Evolutionary conservation across 2,797 vertebrate genomes (phyloP).

Genomic region (Gymnothorax javanicus): DNA sequence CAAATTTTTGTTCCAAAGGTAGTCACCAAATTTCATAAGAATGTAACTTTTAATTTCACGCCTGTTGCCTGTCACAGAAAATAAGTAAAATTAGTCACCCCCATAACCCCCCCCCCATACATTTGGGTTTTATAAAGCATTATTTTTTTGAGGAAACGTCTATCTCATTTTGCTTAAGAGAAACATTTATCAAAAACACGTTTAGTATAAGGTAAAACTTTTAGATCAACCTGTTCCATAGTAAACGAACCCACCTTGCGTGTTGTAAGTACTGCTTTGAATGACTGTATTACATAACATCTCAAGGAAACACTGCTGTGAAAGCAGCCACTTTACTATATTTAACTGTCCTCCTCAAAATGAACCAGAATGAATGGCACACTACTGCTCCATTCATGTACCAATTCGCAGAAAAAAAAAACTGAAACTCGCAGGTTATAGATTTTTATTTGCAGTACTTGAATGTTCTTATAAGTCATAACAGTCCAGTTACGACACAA

Average conservation of each 20-base stretch:
- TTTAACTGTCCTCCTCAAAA: not conserved
- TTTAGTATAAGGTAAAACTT: not conserved
- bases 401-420: not conserved
- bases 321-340: not conserved
- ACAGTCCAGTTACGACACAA: not conserved
- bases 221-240: not conserved
- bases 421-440: not conserved
- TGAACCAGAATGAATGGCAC: not conserved
- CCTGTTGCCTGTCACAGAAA: no score
- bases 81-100: no score
- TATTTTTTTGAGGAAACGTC: not conserved
- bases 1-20: not conserved
- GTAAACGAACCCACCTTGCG: not conserved
- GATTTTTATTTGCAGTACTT: not conserved
- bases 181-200: not conserved
- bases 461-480: not conserved
- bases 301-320: not conserved
- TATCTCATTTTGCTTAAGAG: not conserved
- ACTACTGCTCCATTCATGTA: not conserved
- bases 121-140: not conserved
- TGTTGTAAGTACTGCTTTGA: not conserved
- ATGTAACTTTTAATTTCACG: not conserved
- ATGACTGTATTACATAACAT: not conserved
- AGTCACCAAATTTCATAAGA: not conserved
- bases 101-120: no score